Evolutionary conservation across 2,888 invertebrate species (phyloP).

Genomic region (Tenodera sinensis): DNA sequence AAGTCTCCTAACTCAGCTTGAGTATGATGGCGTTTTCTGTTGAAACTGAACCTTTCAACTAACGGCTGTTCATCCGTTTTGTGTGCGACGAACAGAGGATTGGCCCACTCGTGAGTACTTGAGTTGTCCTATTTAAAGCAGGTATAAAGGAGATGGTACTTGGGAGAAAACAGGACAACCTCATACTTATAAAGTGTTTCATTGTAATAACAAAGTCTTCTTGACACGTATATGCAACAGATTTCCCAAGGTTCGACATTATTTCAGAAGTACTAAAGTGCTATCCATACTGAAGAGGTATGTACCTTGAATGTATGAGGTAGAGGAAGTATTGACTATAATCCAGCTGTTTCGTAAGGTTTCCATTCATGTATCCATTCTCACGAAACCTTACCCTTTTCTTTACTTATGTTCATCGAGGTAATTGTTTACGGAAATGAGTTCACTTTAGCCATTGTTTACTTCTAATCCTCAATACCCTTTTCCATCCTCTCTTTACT

Average conservation of each 20-base stretch:
- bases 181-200: not conserved
- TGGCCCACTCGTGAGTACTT: not conserved
- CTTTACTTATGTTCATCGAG: too few species aligned
- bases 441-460: too few species aligned
- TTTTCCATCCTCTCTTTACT: too few species aligned
- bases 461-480: too few species aligned
- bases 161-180: not conserved
- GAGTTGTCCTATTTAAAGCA: not conserved
- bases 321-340: too few species aligned
- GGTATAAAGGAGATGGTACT: not conserved
- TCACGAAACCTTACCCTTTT: too few species aligned
- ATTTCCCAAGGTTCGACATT: not conserved
- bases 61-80: not conserved
- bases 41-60: not conserved
- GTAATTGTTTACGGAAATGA: too few species aligned
- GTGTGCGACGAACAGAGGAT: not conserved
- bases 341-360: too few species aligned
- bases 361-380: too few species aligned
- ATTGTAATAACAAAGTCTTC: not conserved
- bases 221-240: not conserved
- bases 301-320: too few species aligned
- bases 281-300: too few species aligned
- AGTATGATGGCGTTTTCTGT: not conserved
- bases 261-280: not conserved
- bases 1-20: too few species aligned